A percentile compares a stretch with the other conserved stretches of the same genome.
These are phyloP conservation scores for Sander lucioperca DNA, from an alignment of 2,113 vertebrate species.

Conservation along the genomic window DNA sequence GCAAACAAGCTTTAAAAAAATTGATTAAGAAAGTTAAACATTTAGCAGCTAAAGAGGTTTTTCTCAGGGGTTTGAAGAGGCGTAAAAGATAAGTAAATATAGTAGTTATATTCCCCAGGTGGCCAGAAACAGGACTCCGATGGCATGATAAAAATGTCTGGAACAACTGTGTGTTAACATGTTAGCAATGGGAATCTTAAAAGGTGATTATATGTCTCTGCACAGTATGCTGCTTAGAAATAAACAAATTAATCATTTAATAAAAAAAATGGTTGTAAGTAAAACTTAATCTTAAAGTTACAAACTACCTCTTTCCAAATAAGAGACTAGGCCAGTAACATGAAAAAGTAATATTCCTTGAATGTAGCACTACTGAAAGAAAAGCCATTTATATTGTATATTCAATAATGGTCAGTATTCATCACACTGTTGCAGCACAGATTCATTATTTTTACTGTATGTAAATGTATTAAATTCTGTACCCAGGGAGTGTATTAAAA, in stretches of 20 bases:
- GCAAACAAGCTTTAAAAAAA: constrained; percentile 20
- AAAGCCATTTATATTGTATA: constrained; percentile 10
- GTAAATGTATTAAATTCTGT: constrained; percentile 30
- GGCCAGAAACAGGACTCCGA: background rate
- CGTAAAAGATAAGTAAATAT: background rate
- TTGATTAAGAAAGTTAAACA: background rate
- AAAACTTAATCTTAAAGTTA: background rate
- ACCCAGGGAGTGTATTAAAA: constrained; percentile 40
- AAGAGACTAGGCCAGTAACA: background rate
- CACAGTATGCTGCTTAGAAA: background rate
- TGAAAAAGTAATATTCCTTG: constrained; percentile 31
- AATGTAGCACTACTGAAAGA: constrained; percentile 10
- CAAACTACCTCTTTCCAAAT: background rate
- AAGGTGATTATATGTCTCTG: background rate
- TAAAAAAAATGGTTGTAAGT: background rate
- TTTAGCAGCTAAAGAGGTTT: constrained; percentile 22
- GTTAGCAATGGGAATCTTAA: background rate
- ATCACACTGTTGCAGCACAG: constrained; percentile 29
- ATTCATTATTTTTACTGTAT: constrained; percentile 34
- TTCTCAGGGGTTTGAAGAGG: background rate
- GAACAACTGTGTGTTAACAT: background rate
- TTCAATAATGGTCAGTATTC: constrained; percentile 36
- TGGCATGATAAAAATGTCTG: no score
- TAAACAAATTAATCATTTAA: constrained; percentile 3
- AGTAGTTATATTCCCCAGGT: background rate